phyloP scores from a whole-genome alignment of 2,113 vertebrate genomes.

The Alligator mississippiensis region DNA sequence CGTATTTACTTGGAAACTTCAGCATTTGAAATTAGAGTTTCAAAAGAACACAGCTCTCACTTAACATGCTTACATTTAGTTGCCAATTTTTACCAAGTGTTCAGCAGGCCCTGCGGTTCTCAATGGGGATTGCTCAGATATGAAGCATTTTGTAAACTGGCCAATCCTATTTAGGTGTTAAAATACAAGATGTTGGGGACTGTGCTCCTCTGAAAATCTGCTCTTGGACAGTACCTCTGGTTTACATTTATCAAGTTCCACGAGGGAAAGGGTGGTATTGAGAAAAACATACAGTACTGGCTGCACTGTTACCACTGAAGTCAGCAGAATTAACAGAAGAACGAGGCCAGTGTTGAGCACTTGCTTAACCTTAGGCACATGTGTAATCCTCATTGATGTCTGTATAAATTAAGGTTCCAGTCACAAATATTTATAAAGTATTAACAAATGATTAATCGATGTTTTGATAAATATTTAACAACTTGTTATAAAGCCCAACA shows the following conservation, averaged over 20 bases:
- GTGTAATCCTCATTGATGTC: neutral
- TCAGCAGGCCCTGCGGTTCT: neutral
- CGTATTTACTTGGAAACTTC: neutral
- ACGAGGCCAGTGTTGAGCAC: neutral
- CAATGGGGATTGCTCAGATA: neutral
- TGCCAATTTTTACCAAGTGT: neutral
- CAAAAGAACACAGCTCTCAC: neutral
- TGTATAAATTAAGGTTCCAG: constrained; percentile 31
- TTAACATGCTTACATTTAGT: neutral
- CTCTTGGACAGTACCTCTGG: neutral
- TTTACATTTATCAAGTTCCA: neutral
- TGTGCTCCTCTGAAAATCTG: neutral
- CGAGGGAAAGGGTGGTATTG: neutral
- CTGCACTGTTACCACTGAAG: neutral
- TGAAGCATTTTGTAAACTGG: accelerated
- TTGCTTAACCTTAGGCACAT: neutral
- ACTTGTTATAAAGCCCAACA: constrained; percentile 58
- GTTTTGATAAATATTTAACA: neutral
- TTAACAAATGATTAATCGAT: constrained; percentile 56
- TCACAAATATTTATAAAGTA: constrained; percentile 68
- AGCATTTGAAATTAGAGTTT: neutral
- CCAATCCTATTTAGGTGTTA: accelerated
- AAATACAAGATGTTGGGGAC: neutral
- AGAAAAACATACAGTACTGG: neutral
- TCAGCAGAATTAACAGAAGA: neutral